phyloP scores from a whole-genome alignment of 2,888 invertebrate genomes.

The Callyntrura sp. region DNA sequence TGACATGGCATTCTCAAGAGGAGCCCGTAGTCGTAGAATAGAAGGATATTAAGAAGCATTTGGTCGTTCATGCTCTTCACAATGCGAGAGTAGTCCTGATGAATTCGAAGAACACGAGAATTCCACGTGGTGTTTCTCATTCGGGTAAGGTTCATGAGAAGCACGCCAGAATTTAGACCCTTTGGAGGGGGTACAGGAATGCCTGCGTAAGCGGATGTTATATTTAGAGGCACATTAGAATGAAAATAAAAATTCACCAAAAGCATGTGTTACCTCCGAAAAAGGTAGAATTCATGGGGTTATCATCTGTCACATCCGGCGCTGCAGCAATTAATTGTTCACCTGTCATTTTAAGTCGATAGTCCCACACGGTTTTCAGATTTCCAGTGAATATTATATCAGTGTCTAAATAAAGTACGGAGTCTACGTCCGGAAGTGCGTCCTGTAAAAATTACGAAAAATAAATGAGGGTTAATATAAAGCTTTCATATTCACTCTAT shows the following conservation, averaged over 20 bases:
- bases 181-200: background rate
- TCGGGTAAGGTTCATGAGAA: slow-evolving; percentile 1
- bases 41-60: background rate
- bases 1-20: background rate
- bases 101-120: background rate
- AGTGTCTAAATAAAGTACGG: background rate
- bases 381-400: background rate
- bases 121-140: background rate
- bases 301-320: too few relatives aligned
- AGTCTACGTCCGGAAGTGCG: background rate
- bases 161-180: background rate
- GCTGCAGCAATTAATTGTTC: too few relatives aligned
- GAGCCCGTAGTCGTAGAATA: background rate
- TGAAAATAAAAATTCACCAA: background rate
- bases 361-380: background rate
- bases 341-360: background rate
- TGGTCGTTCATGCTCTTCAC: background rate
- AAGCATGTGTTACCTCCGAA: too few relatives aligned
- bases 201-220: background rate
- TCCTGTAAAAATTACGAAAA: background rate
- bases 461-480: too few relatives aligned
- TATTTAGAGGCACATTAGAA: background rate
- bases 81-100: background rate
- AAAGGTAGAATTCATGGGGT: too few relatives aligned
- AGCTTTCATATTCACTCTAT: too few relatives aligned